These are phyloP conservation scores for Pterobdella sp. DNA, from an alignment of 2,888 invertebrate genomes.

Conservation along the genomic window DNA sequence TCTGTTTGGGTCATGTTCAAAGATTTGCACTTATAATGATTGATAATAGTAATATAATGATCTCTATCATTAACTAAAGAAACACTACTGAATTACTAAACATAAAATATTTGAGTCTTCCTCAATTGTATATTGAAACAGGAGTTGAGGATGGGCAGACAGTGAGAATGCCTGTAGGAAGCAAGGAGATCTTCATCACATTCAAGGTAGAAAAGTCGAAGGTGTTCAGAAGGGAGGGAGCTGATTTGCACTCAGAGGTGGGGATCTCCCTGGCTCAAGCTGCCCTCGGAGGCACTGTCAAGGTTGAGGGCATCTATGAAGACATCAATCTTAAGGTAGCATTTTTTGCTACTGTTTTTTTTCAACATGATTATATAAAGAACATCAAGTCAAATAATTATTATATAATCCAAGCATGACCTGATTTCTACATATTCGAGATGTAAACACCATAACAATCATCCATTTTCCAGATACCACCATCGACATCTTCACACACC, in stretches of 20 bases:
- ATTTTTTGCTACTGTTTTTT: too few species aligned
- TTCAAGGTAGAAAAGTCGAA: slow-evolving; percentile 69
- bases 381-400: too few species aligned
- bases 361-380: too few species aligned
- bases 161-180: slow-evolving; percentile 83
- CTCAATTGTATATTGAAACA: too few species aligned
- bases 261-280: slow-evolving; percentile 83
- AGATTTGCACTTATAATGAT: too few species aligned
- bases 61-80: too few species aligned
- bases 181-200: slow-evolving; percentile 79
- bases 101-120: slow-evolving; percentile 1
- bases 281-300: slow-evolving; percentile 79
- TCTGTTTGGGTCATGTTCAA: too few species aligned
- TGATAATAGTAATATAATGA: too few species aligned
- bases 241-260: slow-evolving; percentile 91
- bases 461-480: slow-evolving; percentile 63
- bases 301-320: slow-evolving; percentile 88
- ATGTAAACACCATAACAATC: too few species aligned
- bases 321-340: slow-evolving; percentile 83
- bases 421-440: too few species aligned
- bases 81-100: background rate
- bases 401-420: too few species aligned
- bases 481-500: slow-evolving; percentile 87
- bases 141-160: slow-evolving; percentile 92
- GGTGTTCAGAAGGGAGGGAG: slow-evolving; percentile 82